These are phyloP conservation scores for Semicossyphus pulcher DNA, from an alignment of 2,113 vertebrate genomes.

Conservation along the genomic window DNA sequence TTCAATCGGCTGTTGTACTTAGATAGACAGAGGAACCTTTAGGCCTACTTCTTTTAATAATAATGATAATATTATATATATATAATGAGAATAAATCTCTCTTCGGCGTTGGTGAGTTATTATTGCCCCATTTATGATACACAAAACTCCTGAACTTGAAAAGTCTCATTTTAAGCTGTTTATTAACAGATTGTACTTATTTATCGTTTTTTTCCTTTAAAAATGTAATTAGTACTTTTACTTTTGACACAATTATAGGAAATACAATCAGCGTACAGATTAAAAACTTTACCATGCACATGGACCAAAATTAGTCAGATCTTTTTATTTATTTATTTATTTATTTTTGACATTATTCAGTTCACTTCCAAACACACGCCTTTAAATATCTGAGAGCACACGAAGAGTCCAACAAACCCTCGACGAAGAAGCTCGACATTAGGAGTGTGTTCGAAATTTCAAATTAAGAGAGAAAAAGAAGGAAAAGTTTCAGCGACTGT, in stretches of 20 bases:
- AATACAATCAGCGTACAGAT: no score
- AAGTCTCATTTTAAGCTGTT: no score
- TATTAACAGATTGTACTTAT: neutral
- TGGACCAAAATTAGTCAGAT: neutral
- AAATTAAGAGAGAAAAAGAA: neutral
- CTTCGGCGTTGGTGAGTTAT: neutral
- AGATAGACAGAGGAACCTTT: no score
- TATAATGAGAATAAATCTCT: neutral
- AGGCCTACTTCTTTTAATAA: no score
- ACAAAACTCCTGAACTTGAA: no score
- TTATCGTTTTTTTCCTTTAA: no score
- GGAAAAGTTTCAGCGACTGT: neutral
- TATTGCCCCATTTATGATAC: neutral
- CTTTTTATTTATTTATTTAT: neutral
- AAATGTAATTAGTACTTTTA: no score
- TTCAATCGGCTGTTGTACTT: neutral
- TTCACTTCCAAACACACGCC: neutral
- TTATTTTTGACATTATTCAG: neutral
- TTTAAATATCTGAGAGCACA: conserved; percentile 1
- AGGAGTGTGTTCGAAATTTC: conserved; percentile 4
- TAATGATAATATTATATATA: neutral
- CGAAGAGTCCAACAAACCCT: neutral
- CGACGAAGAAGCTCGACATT: neutral
- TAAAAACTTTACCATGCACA: neutral
- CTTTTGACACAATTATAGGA: no score